Conservation (phyloP, 2,113 vertebrate genomes). For the Notothenia rossii region DNA sequence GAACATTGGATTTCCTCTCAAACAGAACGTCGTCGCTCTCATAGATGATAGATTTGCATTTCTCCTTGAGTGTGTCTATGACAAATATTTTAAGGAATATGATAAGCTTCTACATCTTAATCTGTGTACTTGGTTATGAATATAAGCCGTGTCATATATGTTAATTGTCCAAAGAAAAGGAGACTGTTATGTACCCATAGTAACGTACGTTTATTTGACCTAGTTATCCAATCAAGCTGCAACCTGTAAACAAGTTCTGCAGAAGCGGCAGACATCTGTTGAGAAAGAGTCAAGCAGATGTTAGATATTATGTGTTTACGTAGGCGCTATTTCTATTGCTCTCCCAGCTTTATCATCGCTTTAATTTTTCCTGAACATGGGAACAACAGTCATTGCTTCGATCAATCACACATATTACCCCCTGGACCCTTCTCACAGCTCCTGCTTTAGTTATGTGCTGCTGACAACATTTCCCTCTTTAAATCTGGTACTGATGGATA, state of each 20-base stretch:
- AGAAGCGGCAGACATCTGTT: constrained; percentile 73
- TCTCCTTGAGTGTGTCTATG: neutral
- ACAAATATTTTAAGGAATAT: constrained; percentile 3
- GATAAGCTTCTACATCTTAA: constrained; percentile 11
- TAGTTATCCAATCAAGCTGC: constrained; percentile 72
- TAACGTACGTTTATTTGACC: constrained; percentile 47
- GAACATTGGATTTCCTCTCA: constrained; percentile 41
- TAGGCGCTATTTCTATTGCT: constrained; percentile 5
- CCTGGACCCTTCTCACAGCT: constrained; percentile 8
- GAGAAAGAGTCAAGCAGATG: constrained; percentile 70
- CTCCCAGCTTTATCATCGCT: neutral
- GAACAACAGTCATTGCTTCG: constrained; percentile 16
- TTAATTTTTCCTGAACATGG: constrained; percentile 7
- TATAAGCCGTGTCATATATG: constrained; percentile 5
- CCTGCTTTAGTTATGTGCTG: neutral
- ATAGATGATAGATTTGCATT: constrained; percentile 9
- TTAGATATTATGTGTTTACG: constrained; percentile 39
- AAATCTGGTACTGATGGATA: constrained; percentile 9
- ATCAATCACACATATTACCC: constrained; percentile 34
- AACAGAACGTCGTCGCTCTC: constrained; percentile 3
- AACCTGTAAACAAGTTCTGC: constrained; percentile 70
- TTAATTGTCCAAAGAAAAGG: constrained; percentile 20
- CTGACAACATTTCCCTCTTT: constrained; percentile 19
- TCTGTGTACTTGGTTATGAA: constrained; percentile 2
- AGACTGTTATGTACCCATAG: neutral